phyloP scores from a whole-genome alignment of 2,113 vertebrate species.

The Ammodytes dubius region DNA sequence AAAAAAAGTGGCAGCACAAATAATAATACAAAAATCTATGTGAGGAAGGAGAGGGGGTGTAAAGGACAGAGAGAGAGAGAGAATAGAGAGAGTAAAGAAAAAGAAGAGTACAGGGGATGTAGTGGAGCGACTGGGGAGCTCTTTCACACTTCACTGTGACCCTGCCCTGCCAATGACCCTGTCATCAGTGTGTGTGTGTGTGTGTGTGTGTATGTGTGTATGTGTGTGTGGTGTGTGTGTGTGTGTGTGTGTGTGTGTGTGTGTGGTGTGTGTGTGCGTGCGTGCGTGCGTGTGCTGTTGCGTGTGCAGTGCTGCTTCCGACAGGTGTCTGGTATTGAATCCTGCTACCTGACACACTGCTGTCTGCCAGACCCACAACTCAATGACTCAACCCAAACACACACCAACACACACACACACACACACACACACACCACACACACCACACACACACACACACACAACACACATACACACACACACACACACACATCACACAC shows the following conservation, averaged over 20 bases:
- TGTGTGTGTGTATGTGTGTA: constrained; percentile 27
- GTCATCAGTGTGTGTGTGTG: constrained; percentile 28
- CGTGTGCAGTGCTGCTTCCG: constrained; percentile 34
- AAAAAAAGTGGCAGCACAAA: background rate
- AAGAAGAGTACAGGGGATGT: constrained; percentile 30
- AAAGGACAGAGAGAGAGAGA: constrained; percentile 10
- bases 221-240: background rate
- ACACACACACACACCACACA: constrained; percentile 12
- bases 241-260: constrained; percentile 9
- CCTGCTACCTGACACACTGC: constrained; percentile 56
- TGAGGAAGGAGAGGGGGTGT: background rate
- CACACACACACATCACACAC: constrained; percentile 24
- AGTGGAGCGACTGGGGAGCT: constrained; percentile 59
- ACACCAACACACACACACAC: background rate
- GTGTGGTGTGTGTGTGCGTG: background rate
- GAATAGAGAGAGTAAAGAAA: constrained; percentile 5
- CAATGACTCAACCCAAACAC: background rate
- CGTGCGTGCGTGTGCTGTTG: too few relatives aligned
- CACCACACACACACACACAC: too few relatives aligned
- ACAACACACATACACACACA: background rate
- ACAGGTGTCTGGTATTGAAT: constrained; percentile 67
- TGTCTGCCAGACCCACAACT: constrained; percentile 30
- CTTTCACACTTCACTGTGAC: constrained; percentile 65
- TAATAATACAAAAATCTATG: background rate
- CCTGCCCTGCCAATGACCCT: constrained; percentile 68